phyloP scores from a whole-genome alignment of 64 coral and sea anemone genomes.

The Exaiptasia diaphana region DNA sequence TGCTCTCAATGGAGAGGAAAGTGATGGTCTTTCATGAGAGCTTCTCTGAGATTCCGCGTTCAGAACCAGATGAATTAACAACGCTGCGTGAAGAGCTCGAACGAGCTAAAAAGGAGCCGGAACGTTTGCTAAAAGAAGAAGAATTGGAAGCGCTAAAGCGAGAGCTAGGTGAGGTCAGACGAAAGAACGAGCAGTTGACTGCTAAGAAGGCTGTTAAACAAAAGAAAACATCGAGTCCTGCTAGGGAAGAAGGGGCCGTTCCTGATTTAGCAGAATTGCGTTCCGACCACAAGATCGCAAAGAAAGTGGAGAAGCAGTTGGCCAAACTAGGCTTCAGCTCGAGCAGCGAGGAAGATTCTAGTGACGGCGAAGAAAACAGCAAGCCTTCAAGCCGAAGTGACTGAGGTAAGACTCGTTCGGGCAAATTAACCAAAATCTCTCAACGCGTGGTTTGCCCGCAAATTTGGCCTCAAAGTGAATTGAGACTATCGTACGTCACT shows the following conservation, averaged over 20 bases:
- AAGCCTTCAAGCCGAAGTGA: neutral
- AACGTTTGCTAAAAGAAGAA: neutral
- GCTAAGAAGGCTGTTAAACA: too few species aligned
- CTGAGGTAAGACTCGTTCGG: neutral
- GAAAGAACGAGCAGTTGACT: neutral
- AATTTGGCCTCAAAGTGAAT: slow-evolving; percentile 12
- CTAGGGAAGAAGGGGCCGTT: too few species aligned
- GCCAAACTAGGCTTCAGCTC: neutral
- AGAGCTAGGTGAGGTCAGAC: neutral
- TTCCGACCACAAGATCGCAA: too few species aligned
- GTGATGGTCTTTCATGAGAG: neutral
- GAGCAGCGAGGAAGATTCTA: neutral
- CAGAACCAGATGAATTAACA: neutral
- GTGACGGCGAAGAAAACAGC: neutral
- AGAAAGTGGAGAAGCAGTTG: too few species aligned
- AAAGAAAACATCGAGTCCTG: too few species aligned
- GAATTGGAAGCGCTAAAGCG: neutral
- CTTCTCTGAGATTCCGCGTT: neutral
- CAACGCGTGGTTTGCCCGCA: neutral
- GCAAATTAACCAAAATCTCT: neutral
- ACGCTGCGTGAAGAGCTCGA: neutral
- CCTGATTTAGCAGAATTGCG: too few species aligned
- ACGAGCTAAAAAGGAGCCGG: neutral
- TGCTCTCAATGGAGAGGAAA: neutral
- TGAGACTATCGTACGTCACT: neutral